These are phyloP conservation scores for Enteromius argenteus DNA, from an alignment of 2,797 vertebrate species.

Conservation along the genomic window DNA sequence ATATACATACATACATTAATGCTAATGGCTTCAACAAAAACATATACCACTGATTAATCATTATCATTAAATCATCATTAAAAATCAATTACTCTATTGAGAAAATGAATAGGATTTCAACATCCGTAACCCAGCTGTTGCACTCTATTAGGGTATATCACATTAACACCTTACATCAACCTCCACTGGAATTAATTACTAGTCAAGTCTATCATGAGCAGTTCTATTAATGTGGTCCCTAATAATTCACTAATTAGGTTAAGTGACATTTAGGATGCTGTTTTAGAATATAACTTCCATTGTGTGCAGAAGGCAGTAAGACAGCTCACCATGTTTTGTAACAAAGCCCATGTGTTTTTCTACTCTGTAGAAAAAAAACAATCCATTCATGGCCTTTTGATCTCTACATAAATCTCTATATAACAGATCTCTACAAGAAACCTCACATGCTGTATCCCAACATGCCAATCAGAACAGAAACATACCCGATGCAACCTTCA, in stretches of 20 bases:
- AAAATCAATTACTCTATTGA: not conserved
- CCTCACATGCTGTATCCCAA: not conserved
- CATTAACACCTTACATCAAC: not conserved
- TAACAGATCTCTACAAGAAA: not conserved
- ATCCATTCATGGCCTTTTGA: conserved; percentile 7
- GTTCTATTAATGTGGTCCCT: not conserved
- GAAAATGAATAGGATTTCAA: not conserved
- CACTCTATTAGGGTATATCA: not conserved
- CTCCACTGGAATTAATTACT: not conserved
- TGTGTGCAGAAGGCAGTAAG: not conserved
- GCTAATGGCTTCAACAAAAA: too few relatives aligned
- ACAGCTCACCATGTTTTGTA: not conserved
- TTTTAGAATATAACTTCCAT: not conserved
- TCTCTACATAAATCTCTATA: not conserved
- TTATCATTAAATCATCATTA: not conserved
- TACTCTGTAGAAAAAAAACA: not conserved
- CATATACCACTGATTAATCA: too few relatives aligned
- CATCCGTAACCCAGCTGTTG: not conserved
- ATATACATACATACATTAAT: too few relatives aligned
- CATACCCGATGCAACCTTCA: not conserved
- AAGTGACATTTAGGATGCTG: not conserved
- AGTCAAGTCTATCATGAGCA: not conserved
- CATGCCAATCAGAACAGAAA: conserved; percentile 14
- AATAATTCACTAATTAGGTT: not conserved
- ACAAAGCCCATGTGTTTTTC: not conserved